Percentiles rank a stretch among this genome's conserved stretches.
Evolutionary conservation across 2,888 invertebrate species (phyloP).

Genomic region (Macropis europaea): DNA sequence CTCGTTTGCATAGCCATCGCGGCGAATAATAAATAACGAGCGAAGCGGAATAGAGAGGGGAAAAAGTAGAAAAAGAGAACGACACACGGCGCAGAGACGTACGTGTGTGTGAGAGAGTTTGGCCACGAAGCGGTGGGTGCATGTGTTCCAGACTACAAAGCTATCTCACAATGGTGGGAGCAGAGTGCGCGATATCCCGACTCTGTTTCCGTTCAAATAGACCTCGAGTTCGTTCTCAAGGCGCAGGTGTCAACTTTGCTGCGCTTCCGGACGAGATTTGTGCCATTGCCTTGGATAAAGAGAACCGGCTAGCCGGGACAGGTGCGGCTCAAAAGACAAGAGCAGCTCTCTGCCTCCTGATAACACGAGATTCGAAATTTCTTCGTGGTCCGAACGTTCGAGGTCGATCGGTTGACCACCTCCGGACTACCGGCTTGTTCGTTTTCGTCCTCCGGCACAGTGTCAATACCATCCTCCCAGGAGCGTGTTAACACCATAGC

Average conservation of each 20-base stretch:
- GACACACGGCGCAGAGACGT: slow-evolving; percentile 6
- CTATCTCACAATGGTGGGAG: slow-evolving; percentile 75
- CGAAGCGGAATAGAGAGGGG: slow-evolving; percentile 13
- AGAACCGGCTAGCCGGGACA: slow-evolving; percentile 8
- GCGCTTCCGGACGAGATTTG: slow-evolving; percentile 72
- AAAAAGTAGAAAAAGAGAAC: neutral
- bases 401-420: no score
- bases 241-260: slow-evolving; percentile 68
- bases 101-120: slow-evolving; percentile 39
- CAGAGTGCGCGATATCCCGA: slow-evolving; percentile 67
- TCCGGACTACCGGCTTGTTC: no score
- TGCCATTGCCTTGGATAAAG: slow-evolving; percentile 32
- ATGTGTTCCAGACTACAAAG: slow-evolving; percentile 70
- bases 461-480: slow-evolving; percentile 62
- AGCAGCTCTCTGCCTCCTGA: no score
- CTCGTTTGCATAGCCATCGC: slow-evolving; percentile 61
- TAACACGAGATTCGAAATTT: no score
- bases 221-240: slow-evolving; percentile 67
- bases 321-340: slow-evolving; percentile 5
- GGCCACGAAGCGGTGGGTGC: slow-evolving; percentile 1
- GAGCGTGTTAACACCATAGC: slow-evolving; percentile 58
- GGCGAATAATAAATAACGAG: slow-evolving; percentile 60
- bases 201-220: slow-evolving; percentile 76
- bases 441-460: no score
- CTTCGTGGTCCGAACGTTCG: no score